Percentiles rank a stretch among this genome's conserved stretches.
phyloP scores from a whole-genome alignment of 2,888 invertebrate genomes.

The Zaprionus lineosus region DNA sequence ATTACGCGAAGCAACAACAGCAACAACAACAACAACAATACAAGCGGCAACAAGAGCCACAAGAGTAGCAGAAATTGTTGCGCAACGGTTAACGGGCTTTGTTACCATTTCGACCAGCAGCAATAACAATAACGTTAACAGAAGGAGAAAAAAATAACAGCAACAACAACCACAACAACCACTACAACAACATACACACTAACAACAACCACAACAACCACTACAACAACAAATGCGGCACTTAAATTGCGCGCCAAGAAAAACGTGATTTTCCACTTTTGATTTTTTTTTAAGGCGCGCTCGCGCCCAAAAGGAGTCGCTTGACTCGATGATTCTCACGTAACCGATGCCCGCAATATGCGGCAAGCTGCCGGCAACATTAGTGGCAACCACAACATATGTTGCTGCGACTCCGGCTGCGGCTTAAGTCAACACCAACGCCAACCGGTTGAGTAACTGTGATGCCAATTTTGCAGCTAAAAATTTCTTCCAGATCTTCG shows the following conservation, averaged over 20 bases:
- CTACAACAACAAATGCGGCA: slow-evolving; percentile 33
- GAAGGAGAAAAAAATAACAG: slow-evolving; percentile 17
- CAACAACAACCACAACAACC: slow-evolving; percentile 34
- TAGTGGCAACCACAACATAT: slow-evolving; percentile 43
- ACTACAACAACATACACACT: slow-evolving; percentile 20
- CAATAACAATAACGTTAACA: slow-evolving; percentile 54
- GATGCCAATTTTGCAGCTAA: slow-evolving; percentile 47
- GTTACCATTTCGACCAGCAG: slow-evolving; percentile 57
- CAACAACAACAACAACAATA: neutral
- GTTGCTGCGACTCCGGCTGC: slow-evolving; percentile 41
- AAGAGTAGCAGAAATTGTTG: slow-evolving; percentile 34
- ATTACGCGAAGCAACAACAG: slow-evolving; percentile 38
- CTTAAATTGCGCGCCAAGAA: slow-evolving; percentile 73
- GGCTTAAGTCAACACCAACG: slow-evolving; percentile 41
- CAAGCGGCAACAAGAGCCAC: neutral
- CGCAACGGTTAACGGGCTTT: slow-evolving; percentile 51
- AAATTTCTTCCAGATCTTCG: slow-evolving; percentile 65
- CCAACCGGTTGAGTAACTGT: slow-evolving; percentile 69
- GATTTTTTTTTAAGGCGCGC: slow-evolving; percentile 57
- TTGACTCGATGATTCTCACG: slow-evolving; percentile 64
- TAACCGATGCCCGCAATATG: slow-evolving; percentile 52
- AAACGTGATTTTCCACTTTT: slow-evolving; percentile 77
- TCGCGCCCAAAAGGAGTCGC: slow-evolving; percentile 68
- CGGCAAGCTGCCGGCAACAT: slow-evolving; percentile 47
- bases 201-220: slow-evolving; percentile 32